Evolutionary conservation across 2,888 invertebrate species (phyloP).

Genomic region (Callosobruchus maculatus): DNA sequence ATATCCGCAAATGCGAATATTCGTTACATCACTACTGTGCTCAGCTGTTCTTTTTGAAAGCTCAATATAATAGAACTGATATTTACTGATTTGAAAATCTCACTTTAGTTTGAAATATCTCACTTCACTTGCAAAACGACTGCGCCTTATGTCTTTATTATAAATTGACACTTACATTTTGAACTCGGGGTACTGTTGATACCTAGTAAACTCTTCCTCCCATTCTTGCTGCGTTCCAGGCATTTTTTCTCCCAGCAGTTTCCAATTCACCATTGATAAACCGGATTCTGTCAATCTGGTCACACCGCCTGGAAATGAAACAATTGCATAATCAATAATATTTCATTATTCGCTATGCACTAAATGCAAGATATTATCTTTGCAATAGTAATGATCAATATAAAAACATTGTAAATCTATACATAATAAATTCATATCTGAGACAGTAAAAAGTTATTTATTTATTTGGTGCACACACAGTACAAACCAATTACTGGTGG

Average conservation of each 20-base stretch:
- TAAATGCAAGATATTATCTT: background rate
- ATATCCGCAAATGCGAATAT: too few relatives aligned
- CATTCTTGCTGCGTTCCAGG: conserved; percentile 79
- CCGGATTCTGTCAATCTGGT: conserved; percentile 95
- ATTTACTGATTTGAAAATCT: too few relatives aligned
- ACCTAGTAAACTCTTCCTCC: conserved; percentile 84
- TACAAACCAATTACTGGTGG: too few relatives aligned
- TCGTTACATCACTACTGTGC: too few relatives aligned
- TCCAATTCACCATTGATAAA: conserved; percentile 97
- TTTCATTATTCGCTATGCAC: background rate
- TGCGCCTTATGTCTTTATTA: too few relatives aligned
- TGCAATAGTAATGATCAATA: background rate
- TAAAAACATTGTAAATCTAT: background rate
- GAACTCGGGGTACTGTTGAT: conserved; percentile 94
- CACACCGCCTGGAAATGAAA: conserved; percentile 64
- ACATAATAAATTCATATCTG: too few relatives aligned
- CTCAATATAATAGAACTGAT: too few relatives aligned
- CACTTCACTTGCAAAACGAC: too few relatives aligned
- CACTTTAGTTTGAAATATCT: too few relatives aligned
- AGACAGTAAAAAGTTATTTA: too few relatives aligned
- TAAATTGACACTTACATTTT: conserved; percentile 66
- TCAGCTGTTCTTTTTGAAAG: too few relatives aligned
- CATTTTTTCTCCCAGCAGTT: conserved; percentile 84
- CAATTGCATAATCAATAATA: background rate
- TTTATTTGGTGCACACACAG: too few relatives aligned